Base-by-base conservation (phyloP, 2,113 vertebrate genomes). In the Odocoileus hemionus region DNA sequence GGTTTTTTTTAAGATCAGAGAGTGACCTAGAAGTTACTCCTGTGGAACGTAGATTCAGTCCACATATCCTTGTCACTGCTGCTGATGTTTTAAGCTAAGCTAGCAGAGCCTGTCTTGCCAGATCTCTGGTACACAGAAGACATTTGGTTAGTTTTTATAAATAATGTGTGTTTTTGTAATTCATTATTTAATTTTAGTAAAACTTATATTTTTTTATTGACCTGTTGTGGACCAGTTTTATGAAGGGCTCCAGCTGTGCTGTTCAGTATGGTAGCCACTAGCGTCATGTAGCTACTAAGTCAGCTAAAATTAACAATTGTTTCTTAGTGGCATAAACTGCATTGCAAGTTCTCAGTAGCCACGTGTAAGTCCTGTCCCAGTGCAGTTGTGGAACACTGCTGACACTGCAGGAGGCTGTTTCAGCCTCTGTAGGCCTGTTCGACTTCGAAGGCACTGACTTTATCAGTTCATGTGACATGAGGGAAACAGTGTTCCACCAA, bases 351-450 rank as follows among this genome's bases (percentile, higher is more conserved):
- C 78, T 89, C 10, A 0, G 9, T 23, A 70, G 52, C 58, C 61
- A 3, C 2, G 1, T 5, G 39, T 61, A 50, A 19, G 57, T 23
- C 0, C 33, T 43, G 9, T n/a, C 1, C 36, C 12, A 12, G 25
- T 8, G 10, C 58, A 28, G 2, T 25, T 9, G 0, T 9, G 64
- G 61, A 45, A 2, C 43, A 11, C 50, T 19, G 55, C 76, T 1
- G 0, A 5, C 61, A 1, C 12, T 5, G 3, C 16, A n/a, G 80
- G 47, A 45, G 15, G 55, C n/a, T 26, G 8, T 57, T 6, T 1
- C 47, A n/a, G 15, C n/a, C n/a, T 78, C n/a, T 80, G 19, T 17
- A 47, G 58, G 3, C n/a, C 60, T 12, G 11, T 1, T 87, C 36
- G 30, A 26, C n/a, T 78, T 83, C 9, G 28, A 89, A 36, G 28